A percentile compares a stretch with the other conserved stretches of the same genome.
phyloP scores from a whole-genome alignment of 2,113 vertebrate genomes.

The Glaucidium brasilianum region DNA sequence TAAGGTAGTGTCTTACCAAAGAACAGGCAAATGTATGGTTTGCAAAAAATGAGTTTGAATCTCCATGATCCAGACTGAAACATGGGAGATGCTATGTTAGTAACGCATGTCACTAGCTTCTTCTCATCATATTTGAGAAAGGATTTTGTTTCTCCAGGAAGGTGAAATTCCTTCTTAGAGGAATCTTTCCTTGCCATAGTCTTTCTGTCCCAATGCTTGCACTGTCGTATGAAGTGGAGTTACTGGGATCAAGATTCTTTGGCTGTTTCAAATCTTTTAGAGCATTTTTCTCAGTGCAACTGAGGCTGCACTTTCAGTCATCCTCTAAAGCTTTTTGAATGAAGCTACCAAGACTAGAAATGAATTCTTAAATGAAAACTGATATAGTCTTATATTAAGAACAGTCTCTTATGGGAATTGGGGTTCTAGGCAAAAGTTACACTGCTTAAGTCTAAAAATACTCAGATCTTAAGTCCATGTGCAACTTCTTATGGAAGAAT shows the following conservation, averaged over 20 bases:
- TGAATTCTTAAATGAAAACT: neutral
- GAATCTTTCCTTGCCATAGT: too few species aligned
- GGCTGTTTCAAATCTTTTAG: neutral
- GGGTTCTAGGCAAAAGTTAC: neutral
- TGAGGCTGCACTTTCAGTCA: neutral
- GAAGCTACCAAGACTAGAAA: neutral
- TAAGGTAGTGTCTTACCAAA: neutral
- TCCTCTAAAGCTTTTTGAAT: neutral
- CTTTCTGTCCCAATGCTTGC: neutral
- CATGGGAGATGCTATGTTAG: neutral
- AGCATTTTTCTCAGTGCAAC: neutral
- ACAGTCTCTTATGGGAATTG: neutral
- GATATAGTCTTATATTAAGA: neutral
- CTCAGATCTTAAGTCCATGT: neutral
- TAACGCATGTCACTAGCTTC: neutral
- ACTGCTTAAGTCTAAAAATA: neutral
- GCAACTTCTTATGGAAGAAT: neutral
- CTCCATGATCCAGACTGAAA: neutral
- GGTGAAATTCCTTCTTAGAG: neutral
- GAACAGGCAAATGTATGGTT: neutral
- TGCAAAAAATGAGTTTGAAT: neutral
- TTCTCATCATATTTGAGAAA: neutral
- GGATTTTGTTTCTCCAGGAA: neutral
- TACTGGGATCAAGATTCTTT: neutral
- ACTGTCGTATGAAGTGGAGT: neutral